Percentiles rank a stretch among this genome's conserved stretches.
phyloP scores from a whole-genome alignment of 1,140 invertebrate species.

The Temnothorax curvispinosus region DNA sequence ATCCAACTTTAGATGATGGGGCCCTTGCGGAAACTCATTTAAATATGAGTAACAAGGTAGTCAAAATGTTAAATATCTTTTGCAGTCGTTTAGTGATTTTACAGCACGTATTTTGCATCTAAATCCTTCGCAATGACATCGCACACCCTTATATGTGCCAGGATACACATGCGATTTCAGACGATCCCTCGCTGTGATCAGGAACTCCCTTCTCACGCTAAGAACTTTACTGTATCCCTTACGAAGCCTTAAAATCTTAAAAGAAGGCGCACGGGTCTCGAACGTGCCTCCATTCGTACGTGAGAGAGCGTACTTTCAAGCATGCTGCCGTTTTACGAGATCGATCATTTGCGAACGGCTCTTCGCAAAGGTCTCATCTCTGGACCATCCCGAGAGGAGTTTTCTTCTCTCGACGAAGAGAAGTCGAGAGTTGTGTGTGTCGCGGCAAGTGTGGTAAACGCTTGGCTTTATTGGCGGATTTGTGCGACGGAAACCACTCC shows the following conservation, averaged over 20 bases:
- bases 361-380: not conserved
- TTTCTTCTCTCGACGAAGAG: constrained; percentile 14
- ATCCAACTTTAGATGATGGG: not conserved
- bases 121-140: not conserved
- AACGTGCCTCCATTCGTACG: constrained; percentile 40
- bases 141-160: not conserved
- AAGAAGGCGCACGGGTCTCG: constrained; percentile 7
- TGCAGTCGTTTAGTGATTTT: not conserved
- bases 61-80: not conserved
- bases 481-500: constrained; percentile 1
- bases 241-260: constrained; percentile 32
- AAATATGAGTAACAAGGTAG: not conserved
- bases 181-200: not conserved
- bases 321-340: constrained; percentile 8
- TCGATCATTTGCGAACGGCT: constrained; percentile 47
- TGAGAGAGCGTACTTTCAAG: not conserved
- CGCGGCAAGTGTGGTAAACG: constrained; percentile 32
- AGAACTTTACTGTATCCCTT: constrained; percentile 30
- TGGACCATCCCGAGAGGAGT: not conserved
- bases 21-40: not conserved
- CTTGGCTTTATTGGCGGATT: constrained; percentile 26
- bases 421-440: constrained; percentile 27
- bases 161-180: not conserved
- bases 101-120: constrained; percentile 9
- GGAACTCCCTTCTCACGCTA: not conserved